Percentiles rank a stretch among this genome's conserved stretches.
These are phyloP conservation scores for Acrossocheilus wenchowensis DNA, from an alignment of 2,797 vertebrate species.

Conservation along the genomic window DNA sequence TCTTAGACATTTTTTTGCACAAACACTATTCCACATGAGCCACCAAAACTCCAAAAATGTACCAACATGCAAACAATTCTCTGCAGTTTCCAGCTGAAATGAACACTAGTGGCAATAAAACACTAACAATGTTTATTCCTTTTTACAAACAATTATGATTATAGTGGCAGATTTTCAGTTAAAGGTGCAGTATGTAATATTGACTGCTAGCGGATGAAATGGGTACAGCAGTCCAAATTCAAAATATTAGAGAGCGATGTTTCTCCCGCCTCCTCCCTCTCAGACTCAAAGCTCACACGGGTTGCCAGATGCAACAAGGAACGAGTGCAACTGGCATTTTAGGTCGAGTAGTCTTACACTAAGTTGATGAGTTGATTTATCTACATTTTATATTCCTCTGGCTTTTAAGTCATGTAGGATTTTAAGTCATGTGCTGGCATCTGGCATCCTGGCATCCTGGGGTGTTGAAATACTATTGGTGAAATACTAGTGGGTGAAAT, in stretches of 20 bases:
- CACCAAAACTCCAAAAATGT: too few species aligned
- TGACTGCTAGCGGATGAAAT: not conserved
- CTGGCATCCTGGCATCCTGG: too few species aligned
- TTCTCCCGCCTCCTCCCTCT: not conserved
- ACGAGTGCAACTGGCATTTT: not conserved
- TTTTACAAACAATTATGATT: not conserved
- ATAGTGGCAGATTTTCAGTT: not conserved
- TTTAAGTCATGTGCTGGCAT: too few species aligned
- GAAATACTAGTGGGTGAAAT: not conserved
- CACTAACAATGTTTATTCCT: not conserved
- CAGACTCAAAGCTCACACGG: not conserved
- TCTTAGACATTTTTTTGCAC: not conserved
- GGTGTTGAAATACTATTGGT: not conserved
- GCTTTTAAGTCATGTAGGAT: too few species aligned
- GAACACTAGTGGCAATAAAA: not conserved
- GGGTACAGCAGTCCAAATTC: not conserved
- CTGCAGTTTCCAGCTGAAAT: not conserved
- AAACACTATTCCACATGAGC: not conserved
- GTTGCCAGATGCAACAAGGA: not conserved
- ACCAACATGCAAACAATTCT: too few species aligned
- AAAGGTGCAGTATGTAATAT: not conserved
- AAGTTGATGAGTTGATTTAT: not conserved
- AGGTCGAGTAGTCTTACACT: not conserved
- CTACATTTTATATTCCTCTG: too few species aligned
- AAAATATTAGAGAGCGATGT: not conserved